Evolutionary conservation across 2,888 invertebrate species (phyloP).

Genomic region (Cinara cedri): DNA sequence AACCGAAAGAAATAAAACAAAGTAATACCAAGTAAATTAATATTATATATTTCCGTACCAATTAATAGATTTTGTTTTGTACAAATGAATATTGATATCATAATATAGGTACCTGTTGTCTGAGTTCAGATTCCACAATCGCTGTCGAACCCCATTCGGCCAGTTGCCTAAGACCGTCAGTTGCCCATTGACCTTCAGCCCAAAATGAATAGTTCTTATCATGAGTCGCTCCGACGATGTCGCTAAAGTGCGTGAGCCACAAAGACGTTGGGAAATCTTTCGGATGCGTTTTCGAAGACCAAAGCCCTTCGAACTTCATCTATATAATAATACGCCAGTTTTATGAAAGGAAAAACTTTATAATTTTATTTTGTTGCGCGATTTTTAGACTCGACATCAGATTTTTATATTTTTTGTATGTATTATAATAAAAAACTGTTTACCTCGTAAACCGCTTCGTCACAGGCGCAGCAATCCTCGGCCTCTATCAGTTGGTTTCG

Average conservation of each 20-base stretch:
- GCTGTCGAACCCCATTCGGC: constrained; percentile 96
- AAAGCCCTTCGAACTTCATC: constrained; percentile 89
- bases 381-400: no score
- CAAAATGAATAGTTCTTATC: constrained; percentile 89
- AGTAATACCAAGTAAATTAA: background rate
- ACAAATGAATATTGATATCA: background rate
- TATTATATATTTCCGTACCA: background rate
- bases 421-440: constrained; percentile 57
- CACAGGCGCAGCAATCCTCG: constrained; percentile 88
- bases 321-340: constrained; percentile 62
- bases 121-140: constrained; percentile 89
- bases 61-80: background rate
- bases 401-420: background rate
- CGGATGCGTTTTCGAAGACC: constrained; percentile 95
- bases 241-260: constrained; percentile 95
- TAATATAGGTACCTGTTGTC: constrained; percentile 71
- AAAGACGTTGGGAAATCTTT: constrained; percentile 90
- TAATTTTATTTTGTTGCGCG: no score
- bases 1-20: background rate
- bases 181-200: constrained; percentile 87
- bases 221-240: constrained; percentile 94
- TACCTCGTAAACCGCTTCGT: constrained; percentile 92
- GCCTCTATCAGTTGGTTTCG: background rate
- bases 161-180: constrained; percentile 87
- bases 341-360: no score